Percentiles rank a stretch among this genome's conserved stretches.
Conservation (phyloP, 2,888 invertebrate genomes). For the Melipona bicolor region DNA sequence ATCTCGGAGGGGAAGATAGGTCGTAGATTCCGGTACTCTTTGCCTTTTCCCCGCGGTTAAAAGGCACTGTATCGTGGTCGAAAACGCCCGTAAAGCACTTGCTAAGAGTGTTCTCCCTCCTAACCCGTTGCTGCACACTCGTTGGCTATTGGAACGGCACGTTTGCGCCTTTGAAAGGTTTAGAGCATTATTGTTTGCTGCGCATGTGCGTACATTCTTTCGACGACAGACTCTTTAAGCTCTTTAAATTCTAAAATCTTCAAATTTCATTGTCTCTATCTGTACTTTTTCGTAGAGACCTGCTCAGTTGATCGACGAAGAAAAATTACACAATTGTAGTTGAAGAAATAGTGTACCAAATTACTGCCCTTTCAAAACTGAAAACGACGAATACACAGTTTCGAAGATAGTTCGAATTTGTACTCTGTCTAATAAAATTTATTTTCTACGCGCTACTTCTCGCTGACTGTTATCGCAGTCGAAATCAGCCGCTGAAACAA, state of each 20-base stretch:
- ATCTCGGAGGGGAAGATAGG: constrained; percentile 52
- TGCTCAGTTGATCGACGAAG: no score
- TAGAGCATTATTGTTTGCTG: constrained; percentile 60
- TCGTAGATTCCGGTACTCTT: constrained; percentile 71
- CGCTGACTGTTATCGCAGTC: not conserved
- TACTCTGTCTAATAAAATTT: not conserved
- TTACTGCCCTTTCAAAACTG: no score
- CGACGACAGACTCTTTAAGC: no score
- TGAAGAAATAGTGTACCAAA: no score
- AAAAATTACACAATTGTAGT: no score
- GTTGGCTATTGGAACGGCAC: constrained; percentile 44
- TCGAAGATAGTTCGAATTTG: no score
- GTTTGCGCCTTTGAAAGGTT: constrained; percentile 68
- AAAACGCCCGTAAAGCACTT: constrained; percentile 77
- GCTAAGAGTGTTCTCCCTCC: constrained; percentile 77
- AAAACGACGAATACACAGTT: no score
- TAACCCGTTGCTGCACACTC: constrained; percentile 64
- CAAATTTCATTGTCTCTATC: no score
- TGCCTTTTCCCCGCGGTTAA: constrained; percentile 76
- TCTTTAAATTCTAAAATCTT: no score
- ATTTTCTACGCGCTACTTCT: not conserved
- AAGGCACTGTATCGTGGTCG: constrained; percentile 77
- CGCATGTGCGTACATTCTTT: constrained; percentile 14
- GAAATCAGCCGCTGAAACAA: constrained; percentile 37
- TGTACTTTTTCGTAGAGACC: no score